Evolutionary conservation across 2,888 invertebrate genomes (phyloP).

Genomic region (Phytoseiulus persimilis): DNA sequence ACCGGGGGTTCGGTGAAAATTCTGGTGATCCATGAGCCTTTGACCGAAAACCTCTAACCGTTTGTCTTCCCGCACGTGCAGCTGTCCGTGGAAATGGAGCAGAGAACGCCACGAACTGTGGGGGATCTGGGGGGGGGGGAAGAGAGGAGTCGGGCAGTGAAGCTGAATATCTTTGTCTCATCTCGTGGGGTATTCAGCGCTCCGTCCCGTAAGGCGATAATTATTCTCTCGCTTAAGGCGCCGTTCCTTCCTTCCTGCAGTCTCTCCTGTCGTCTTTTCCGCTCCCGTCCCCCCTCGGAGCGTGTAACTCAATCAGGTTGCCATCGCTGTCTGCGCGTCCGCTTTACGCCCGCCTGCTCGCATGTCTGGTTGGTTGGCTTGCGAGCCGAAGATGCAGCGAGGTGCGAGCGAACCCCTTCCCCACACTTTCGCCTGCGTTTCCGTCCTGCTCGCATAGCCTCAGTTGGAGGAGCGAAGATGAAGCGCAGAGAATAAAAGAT

Average conservation of each 20-base stretch:
- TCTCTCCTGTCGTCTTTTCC: not conserved
- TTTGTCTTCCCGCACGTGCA: not conserved
- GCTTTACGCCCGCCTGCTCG: not conserved
- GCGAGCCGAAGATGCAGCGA: not conserved
- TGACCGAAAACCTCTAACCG: not conserved
- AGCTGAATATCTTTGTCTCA: not conserved
- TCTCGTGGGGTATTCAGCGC: not conserved
- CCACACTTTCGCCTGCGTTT: not conserved
- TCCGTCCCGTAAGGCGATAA: not conserved
- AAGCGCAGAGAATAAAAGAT: not conserved
- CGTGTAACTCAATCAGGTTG: conserved; percentile 5
- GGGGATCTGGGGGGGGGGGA: too few species aligned
- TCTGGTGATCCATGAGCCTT: not conserved
- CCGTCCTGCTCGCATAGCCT: not conserved
- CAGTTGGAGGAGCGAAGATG: not conserved
- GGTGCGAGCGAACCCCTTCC: not conserved
- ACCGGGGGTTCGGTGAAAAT: not conserved
- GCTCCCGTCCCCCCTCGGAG: not conserved
- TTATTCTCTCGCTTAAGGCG: not conserved
- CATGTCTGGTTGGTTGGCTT: not conserved
- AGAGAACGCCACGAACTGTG: not conserved
- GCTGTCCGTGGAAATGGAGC: not conserved
- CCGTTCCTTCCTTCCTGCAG: not conserved
- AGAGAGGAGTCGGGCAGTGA: not conserved
- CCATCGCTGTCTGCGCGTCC: not conserved